Evolutionary conservation across 92 coral and sea anemone species (phyloP), one percentile per base, ranked within the genome.

Genomic region (Isaurus tuberculatus): DNA sequence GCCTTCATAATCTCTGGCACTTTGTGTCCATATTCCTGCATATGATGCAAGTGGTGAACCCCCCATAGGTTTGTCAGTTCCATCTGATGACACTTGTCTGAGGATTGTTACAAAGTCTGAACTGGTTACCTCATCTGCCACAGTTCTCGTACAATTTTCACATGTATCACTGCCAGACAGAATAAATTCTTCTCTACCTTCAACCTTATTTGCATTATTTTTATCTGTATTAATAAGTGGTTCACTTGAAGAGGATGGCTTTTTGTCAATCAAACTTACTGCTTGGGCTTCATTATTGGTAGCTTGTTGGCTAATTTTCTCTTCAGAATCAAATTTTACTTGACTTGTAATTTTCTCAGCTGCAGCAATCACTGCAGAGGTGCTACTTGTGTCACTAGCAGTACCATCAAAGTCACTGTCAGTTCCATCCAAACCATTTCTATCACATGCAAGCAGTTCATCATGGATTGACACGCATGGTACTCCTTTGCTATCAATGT

Each of bases 321-420:
- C 53, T 27, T 37, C 53, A 25, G 37, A 23, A 16, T 34, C 68
- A 31, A 77, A 34, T 34, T 28, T 36, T 10, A 67, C 82, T 22
- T 80, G 91, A 33, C 80, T 86, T 32, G 95, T 91, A 4, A 93
- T 93, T 20, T 85, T 87, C 72, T 93, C 98, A 17, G 98, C 98
- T 42, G 94, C 95, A 10, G 94, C 91, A 40, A 93, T 91, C 17
- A 93, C 89, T 33, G 88, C 95, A 77, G 87, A 80, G 8, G 90
- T 85, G 34, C 98, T 91, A 57, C 89, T 93, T 31, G 84, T 90
- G 46, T 70, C 87, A 51, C 85, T 73, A 0, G 75, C 86, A 53
- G 72, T 80, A 22, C 27, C 63, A 27, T 68, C 88, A 89, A 85
- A 65, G 36, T 67, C 79, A 71, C 51, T 53, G 58, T 83, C 86